Conservation (phyloP, 2,888 invertebrate species). For the Andrena praecox region DNA sequence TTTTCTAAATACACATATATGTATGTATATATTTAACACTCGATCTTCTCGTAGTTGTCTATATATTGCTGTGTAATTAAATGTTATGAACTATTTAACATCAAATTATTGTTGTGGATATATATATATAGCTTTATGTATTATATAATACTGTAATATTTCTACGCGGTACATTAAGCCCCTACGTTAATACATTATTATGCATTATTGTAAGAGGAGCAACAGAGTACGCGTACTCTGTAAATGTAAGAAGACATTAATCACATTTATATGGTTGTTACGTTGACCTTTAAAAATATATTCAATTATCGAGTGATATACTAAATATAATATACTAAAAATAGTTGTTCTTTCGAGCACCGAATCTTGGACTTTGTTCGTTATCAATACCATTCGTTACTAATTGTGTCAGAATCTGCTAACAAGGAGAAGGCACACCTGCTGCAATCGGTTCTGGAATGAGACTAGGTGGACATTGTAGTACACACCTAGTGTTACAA, state of each 20-base stretch:
- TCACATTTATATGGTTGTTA: slow-evolving; percentile 5
- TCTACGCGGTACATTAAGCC: slow-evolving; percentile 11
- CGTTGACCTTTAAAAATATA: neutral
- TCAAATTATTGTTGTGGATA: slow-evolving; percentile 23
- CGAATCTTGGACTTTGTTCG: slow-evolving; percentile 9
- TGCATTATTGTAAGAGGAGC: neutral
- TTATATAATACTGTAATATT: slow-evolving; percentile 31
- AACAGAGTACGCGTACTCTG: neutral
- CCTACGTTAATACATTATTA: neutral
- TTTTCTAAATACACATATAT: slow-evolving; percentile 13
- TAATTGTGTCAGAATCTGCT: neutral
- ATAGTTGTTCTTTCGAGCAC: slow-evolving; percentile 24
- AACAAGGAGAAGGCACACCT: no score
- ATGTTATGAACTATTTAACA: slow-evolving; percentile 18
- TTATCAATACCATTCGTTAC: neutral
- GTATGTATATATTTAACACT: neutral
- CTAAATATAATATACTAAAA: slow-evolving; percentile 19
- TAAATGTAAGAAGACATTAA: slow-evolving; percentile 2
- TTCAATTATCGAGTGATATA: slow-evolving; percentile 4
- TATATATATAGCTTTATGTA: slow-evolving; percentile 38
- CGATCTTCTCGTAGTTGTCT: slow-evolving; percentile 18
- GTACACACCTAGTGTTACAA: no score
- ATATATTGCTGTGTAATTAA: slow-evolving; percentile 38
- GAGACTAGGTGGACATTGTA: no score
- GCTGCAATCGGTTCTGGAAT: no score